Evolutionary conservation across 53 echinoderm and acorn worm species (phyloP).

Genomic region (Hippasteria phrygiana): DNA sequence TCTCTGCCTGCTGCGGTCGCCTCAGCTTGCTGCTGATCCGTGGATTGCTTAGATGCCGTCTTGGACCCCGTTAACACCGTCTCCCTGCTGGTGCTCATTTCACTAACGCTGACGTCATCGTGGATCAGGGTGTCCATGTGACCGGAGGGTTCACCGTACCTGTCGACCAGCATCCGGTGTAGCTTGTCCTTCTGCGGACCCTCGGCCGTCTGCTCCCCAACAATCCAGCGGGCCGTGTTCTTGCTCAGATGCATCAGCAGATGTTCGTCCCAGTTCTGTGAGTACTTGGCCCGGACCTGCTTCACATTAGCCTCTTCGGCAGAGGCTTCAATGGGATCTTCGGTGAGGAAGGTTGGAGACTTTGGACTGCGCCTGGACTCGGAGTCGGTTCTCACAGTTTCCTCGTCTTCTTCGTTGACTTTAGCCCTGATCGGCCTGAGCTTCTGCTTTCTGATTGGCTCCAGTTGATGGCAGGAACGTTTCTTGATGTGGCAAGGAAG

Average conservation of each 20-base stretch:
- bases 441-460: conserved; percentile 82
- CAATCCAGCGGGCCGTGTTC: conserved; percentile 97
- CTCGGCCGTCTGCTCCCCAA: conserved; percentile 81
- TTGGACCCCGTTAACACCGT: conserved; percentile 50
- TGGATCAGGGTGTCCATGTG: conserved; percentile 87
- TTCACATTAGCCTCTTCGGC: conserved; percentile 37
- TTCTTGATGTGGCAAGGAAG: conserved; percentile 93
- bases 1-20: background rate
- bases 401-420: conserved; percentile 57
- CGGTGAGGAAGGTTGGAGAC: conserved; percentile 59
- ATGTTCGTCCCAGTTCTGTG: conserved; percentile 91
- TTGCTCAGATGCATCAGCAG: conserved; percentile 92
- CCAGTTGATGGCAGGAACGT: conserved; percentile 83
- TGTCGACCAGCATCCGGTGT: conserved; percentile 76
- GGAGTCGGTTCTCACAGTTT: conserved; percentile 35
- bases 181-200: conserved; percentile 91
- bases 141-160: conserved; percentile 76
- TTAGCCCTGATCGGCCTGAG: conserved; percentile 32
- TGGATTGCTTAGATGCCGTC: conserved; percentile 41
- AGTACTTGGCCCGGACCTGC: conserved; percentile 47
- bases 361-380: conserved; percentile 5
- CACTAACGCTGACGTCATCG: conserved; percentile 91
- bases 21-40: conserved; percentile 9
- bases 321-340: conserved; percentile 44
- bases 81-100: conserved; percentile 70